phyloP scores from a whole-genome alignment of 2,888 invertebrate genomes.

The Sinodicranocentrus sp. region DNA sequence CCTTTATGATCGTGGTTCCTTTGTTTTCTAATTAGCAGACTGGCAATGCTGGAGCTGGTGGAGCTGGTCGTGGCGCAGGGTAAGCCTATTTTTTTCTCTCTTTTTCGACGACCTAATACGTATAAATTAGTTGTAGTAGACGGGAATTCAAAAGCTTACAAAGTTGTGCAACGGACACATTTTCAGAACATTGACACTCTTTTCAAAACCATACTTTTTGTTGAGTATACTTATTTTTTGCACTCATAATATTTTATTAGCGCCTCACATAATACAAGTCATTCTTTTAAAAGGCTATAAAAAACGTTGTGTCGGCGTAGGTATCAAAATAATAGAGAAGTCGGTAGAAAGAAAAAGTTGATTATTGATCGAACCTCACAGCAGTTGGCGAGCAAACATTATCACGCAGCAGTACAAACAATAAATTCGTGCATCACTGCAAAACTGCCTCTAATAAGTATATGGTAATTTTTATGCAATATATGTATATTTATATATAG shows the following conservation, averaged over 20 bases:
- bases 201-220: neutral
- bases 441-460: too few relatives aligned
- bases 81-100: conserved; percentile 78
- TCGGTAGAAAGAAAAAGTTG: too few relatives aligned
- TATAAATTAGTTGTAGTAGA: neutral
- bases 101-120: neutral
- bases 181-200: conserved; percentile 50
- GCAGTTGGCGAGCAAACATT: too few relatives aligned
- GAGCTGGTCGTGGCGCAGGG: conserved; percentile 90
- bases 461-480: too few relatives aligned
- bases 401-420: too few relatives aligned
- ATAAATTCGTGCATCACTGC: too few relatives aligned
- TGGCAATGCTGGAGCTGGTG: conserved; percentile 89
- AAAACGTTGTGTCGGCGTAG: too few relatives aligned
- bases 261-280: too few relatives aligned
- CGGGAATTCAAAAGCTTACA: conserved; percentile 15
- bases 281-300: too few relatives aligned
- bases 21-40: conserved; percentile 84
- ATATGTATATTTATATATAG: too few relatives aligned
- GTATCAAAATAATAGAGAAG: too few relatives aligned
- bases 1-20: conserved; percentile 58
- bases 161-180: conserved; percentile 44
- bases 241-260: neutral
- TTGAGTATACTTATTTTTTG: neutral
- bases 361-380: too few relatives aligned